Percentiles rank a stretch among this genome's conserved stretches.
These are phyloP conservation scores for Philereme transversata DNA, from an alignment of 2,888 invertebrate genomes.

Conservation along the genomic window DNA sequence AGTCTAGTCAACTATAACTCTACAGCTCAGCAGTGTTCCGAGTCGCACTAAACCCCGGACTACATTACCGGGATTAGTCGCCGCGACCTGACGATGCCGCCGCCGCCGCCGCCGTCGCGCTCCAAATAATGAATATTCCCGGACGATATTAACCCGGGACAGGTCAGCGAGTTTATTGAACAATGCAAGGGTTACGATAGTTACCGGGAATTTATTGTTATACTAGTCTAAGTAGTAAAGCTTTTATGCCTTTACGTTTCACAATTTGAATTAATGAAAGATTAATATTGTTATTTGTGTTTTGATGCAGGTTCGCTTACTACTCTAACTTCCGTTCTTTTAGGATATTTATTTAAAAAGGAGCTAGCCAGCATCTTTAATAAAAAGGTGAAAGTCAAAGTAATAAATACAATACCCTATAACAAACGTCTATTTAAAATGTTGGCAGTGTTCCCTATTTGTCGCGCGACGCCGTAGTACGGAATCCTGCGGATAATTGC, in stretches of 20 bases:
- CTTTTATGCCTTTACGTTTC: neutral
- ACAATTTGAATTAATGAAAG: no score
- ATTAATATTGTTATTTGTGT: no score
- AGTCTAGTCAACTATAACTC: constrained; percentile 1
- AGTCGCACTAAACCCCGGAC: constrained; percentile 13
- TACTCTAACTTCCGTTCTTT: no score
- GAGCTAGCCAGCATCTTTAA: no score
- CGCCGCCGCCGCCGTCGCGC: constrained; percentile 3
- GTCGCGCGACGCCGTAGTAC: neutral
- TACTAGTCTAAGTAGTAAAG: constrained; percentile 4
- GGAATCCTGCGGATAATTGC: constrained; percentile 7
- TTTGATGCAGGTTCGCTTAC: no score
- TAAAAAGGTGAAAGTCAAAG: no score
- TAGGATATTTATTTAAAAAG: no score
- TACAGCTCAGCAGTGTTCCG: neutral
- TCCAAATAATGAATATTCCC: constrained; percentile 24
- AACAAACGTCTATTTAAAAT: no score
- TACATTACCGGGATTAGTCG: constrained; percentile 23
- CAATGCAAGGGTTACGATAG: constrained; percentile 24
- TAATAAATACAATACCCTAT: no score
- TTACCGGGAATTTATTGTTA: constrained; percentile 15
- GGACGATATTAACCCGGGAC: constrained; percentile 21
- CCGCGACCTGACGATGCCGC: constrained; percentile 2
- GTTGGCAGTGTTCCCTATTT: neutral
- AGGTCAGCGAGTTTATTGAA: constrained; percentile 22